These are phyloP conservation scores for Drosophila novamexicana DNA, from an alignment of 1,140 invertebrate genomes.

Conservation along the genomic window DNA sequence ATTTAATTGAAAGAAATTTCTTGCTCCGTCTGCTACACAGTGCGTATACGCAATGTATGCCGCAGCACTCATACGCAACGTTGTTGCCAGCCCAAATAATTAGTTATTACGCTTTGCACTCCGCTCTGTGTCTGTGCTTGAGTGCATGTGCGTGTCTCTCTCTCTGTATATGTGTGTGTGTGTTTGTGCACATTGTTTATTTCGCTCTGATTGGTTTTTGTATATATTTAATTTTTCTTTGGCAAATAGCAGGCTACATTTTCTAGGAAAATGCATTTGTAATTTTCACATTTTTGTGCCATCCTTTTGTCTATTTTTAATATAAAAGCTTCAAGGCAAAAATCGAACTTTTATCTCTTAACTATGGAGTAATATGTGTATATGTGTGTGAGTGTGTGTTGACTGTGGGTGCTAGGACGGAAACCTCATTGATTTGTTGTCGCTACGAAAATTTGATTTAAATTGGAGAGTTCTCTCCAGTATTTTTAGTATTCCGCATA, in stretches of 20 bases:
- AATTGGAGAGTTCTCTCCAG: not conserved
- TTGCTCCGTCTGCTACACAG: not conserved
- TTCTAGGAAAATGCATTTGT: not conserved
- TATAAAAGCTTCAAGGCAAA: not conserved
- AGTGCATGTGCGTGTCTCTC: not conserved
- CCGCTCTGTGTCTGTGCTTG: not conserved
- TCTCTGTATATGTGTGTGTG: not conserved
- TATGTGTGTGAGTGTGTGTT: not conserved
- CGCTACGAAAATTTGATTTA: not conserved
- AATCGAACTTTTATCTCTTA: not conserved
- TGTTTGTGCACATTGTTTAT: not conserved
- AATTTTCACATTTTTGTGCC: not conserved
- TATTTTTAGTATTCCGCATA: not conserved
- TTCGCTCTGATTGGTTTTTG: not conserved
- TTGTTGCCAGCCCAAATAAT: constrained; percentile 6
- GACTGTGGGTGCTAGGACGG: not conserved
- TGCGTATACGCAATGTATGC: constrained; percentile 14
- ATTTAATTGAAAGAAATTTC: constrained; percentile 18
- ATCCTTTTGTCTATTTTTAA: too few relatives aligned
- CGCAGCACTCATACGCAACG: constrained; percentile 7
- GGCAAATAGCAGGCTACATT: not conserved
- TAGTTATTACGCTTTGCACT: constrained; percentile 4
- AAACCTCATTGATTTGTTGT: constrained; percentile 8
- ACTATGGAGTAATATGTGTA: not conserved
- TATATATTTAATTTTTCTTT: not conserved